Evolutionary conservation across 2,797 vertebrate genomes (phyloP).

Genomic region (Sphenodon punctatus): DNA sequence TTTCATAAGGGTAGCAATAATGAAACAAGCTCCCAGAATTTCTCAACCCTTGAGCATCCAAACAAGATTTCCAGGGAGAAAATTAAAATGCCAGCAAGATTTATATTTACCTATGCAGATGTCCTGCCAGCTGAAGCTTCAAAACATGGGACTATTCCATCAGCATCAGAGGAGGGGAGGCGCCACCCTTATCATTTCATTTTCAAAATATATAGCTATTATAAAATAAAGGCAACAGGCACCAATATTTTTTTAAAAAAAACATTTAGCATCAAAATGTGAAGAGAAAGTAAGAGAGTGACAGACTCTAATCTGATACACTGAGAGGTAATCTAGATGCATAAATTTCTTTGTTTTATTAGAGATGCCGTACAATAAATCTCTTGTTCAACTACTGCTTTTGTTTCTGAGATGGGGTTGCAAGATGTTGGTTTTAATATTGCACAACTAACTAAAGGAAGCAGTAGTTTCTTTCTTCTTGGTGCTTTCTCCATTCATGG

Average conservation of each 20-base stretch:
- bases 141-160: constrained; percentile 47
- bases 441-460: accelerated
- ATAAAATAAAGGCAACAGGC: constrained; percentile 19
- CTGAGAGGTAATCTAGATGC: neutral
- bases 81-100: constrained; percentile 76
- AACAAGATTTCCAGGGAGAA: constrained; percentile 68
- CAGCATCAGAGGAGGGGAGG: neutral
- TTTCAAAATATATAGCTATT: constrained; percentile 22
- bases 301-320: neutral
- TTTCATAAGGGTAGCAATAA: constrained; percentile 64
- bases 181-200: neutral
- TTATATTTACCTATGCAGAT: constrained; percentile 63
- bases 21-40: constrained; percentile 48
- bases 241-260: neutral
- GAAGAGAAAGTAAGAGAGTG: neutral
- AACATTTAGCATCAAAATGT: neutral
- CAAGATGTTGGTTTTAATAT: neutral
- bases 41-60: constrained; percentile 43
- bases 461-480: neutral
- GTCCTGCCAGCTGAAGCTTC: constrained; percentile 43
- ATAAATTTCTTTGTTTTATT: neutral
- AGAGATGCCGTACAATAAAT: neutral
- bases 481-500: neutral
- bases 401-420: accelerated
- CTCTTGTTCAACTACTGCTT: neutral